Percentiles rank a stretch among this genome's conserved stretches.
Conservation (phyloP, 2,888 invertebrate genomes). For the Hypena proboscidalis region DNA sequence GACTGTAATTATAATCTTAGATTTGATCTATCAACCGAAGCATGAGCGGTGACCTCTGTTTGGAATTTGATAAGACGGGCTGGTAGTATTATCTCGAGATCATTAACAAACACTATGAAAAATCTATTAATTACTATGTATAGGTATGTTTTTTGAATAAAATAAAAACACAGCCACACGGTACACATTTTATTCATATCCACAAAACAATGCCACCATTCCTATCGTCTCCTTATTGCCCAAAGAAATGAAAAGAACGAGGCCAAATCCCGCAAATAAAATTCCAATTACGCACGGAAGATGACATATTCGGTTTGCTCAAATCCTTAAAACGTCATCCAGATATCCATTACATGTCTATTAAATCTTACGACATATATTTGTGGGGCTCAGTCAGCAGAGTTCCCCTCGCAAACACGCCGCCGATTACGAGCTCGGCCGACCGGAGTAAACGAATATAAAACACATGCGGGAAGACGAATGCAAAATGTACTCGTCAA, state of each 20-base stretch:
- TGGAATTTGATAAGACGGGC: too few relatives aligned
- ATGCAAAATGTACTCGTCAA: slow-evolving; percentile 81
- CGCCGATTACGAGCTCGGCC: slow-evolving; percentile 81
- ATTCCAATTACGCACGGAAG: slow-evolving; percentile 79
- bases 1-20: too few relatives aligned
- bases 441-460: slow-evolving; percentile 85
- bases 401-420: slow-evolving; percentile 82
- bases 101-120: too few relatives aligned
- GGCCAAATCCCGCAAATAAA: slow-evolving; percentile 80
- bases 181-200: background rate
- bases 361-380: slow-evolving; percentile 86
- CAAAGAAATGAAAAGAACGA: slow-evolving; percentile 51
- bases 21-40: too few relatives aligned
- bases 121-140: too few relatives aligned
- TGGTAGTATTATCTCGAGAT: too few relatives aligned
- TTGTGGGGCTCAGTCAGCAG: slow-evolving; percentile 82
- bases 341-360: slow-evolving; percentile 86
- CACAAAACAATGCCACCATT: background rate
- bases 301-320: slow-evolving; percentile 85
- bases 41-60: too few relatives aligned
- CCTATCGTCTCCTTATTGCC: slow-evolving; percentile 25
- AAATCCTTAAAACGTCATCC: slow-evolving; percentile 86
- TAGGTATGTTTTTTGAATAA: too few relatives aligned
- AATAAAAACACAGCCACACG: too few relatives aligned
- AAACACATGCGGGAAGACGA: slow-evolving; percentile 84